These are phyloP conservation scores for Pteruthius melanotis DNA, from an alignment of 2,113 vertebrate species.

Conservation along the genomic window DNA sequence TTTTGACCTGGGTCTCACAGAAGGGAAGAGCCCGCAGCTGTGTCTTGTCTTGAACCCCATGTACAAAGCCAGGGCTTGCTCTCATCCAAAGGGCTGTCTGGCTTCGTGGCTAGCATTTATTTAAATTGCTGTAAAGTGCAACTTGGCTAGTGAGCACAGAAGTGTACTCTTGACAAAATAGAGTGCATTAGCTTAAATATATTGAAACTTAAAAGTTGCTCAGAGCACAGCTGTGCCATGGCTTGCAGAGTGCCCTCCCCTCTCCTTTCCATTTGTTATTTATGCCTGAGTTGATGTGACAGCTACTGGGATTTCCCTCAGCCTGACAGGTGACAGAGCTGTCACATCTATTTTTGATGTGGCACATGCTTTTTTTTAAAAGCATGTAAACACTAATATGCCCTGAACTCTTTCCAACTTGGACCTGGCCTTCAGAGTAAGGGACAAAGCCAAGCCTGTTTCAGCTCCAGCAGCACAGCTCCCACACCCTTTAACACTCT, in stretches of 20 bases:
- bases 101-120: neutral
- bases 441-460: neutral
- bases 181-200: neutral
- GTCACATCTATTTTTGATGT: neutral
- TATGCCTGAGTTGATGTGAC: neutral
- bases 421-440: neutral
- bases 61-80: neutral
- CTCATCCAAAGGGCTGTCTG: neutral
- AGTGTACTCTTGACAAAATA: neutral
- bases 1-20: neutral
- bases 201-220: neutral
- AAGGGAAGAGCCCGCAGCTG: neutral
- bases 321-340: neutral
- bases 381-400: neutral
- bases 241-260: neutral
- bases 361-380: neutral
- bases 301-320: neutral
- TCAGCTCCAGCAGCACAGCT: neutral
- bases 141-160: neutral
- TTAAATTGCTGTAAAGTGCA: neutral
- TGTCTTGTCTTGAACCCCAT: neutral
- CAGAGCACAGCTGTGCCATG: neutral
- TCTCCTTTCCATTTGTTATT: neutral
- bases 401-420: neutral
- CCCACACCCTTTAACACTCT: neutral